These are phyloP conservation scores for Tonatia bakeri DNA, from an alignment of 2,113 vertebrate species.

Conservation along the genomic window DNA sequence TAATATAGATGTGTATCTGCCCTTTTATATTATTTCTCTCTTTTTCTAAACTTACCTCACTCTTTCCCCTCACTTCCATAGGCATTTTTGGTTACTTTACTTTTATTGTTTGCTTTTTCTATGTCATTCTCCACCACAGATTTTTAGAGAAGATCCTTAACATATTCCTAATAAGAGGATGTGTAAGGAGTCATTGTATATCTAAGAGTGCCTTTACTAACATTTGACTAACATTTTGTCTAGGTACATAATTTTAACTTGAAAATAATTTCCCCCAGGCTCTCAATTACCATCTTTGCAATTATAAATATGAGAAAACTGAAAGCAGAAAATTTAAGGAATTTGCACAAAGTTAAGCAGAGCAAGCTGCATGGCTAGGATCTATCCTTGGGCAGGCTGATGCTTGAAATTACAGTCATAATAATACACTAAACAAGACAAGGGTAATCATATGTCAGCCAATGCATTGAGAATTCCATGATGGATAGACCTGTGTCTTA, in stretches of 20 bases:
- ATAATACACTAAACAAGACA: not conserved
- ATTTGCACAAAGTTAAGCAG: not conserved
- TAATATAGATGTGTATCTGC: not conserved
- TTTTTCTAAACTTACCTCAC: not conserved
- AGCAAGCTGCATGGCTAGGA: not conserved
- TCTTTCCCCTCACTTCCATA: not conserved
- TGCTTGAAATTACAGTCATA: not conserved
- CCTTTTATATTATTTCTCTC: not conserved
- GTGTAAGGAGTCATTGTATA: not conserved
- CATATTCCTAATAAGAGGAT: not conserved
- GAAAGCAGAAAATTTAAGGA: not conserved
- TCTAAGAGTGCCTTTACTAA: not conserved
- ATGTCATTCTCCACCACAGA: not conserved
- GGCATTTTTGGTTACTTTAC: not conserved
- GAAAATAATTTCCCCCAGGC: not conserved
- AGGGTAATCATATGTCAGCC: not conserved
- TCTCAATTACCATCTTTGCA: not conserved
- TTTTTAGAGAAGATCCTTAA: not conserved
- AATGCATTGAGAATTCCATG: not conserved
- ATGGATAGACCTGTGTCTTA: not conserved
- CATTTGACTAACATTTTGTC: not conserved
- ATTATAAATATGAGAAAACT: not conserved
- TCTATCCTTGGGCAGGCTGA: not conserved
- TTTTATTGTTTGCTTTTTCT: not conserved
- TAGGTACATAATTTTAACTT: slow-evolving; percentile 1